Conservation (phyloP, 2,113 vertebrate genomes). For the Platysteira castanea region DNA sequence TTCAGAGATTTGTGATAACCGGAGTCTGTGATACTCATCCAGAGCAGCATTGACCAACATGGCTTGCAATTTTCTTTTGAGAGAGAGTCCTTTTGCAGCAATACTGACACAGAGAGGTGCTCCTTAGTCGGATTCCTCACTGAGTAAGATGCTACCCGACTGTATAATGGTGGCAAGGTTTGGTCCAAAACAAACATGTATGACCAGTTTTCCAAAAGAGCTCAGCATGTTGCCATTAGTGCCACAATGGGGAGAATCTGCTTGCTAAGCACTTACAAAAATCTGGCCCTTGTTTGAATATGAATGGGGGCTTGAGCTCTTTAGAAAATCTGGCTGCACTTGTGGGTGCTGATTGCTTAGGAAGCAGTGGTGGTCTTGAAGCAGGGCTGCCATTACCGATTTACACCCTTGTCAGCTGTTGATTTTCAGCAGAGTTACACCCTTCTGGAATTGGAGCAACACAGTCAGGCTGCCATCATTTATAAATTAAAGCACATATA, state of each 20-base stretch:
- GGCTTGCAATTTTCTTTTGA: neutral
- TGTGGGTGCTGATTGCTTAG: slow-evolving; percentile 14
- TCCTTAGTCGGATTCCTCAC: neutral
- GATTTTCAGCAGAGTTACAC: slow-evolving; percentile 7
- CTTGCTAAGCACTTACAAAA: slow-evolving; percentile 31
- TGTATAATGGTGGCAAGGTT: neutral
- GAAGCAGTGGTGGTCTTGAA: slow-evolving; percentile 35
- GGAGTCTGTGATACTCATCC: neutral
- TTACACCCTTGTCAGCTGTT: slow-evolving; percentile 18
- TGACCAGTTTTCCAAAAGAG: slow-evolving; percentile 13
- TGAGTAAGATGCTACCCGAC: neutral
- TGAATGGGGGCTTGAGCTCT: neutral
- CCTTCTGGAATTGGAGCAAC: neutral
- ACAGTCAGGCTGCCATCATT: neutral
- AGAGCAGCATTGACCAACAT: neutral
- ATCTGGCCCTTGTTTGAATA: slow-evolving; percentile 24
- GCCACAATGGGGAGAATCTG: neutral
- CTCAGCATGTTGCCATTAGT: slow-evolving; percentile 31
- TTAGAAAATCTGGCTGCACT: slow-evolving; percentile 46
- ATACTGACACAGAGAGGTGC: neutral
- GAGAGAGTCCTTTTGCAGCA: neutral
- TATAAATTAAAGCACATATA: neutral
- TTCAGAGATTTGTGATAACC: neutral
- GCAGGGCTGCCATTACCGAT: slow-evolving; percentile 26
- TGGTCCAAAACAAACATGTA: slow-evolving; percentile 49